Base-by-base conservation (phyloP, 2,797 vertebrate genomes). In the Coranthus polyacanthus region DNA sequence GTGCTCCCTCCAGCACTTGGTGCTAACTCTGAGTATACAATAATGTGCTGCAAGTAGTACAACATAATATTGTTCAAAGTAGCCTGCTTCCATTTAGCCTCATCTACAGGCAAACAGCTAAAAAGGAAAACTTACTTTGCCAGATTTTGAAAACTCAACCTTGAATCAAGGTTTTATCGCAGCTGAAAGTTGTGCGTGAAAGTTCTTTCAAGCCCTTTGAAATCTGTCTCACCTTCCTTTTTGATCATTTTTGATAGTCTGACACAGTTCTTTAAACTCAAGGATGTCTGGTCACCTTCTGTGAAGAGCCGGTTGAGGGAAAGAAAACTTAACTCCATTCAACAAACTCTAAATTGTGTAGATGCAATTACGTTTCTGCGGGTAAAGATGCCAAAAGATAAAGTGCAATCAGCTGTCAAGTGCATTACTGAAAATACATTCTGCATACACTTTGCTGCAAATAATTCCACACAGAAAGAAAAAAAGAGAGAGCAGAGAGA, bases 171-270 rank as follows among this genome's bases (percentile, higher is more conserved):
- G 18, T 52, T 52, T 61, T 9, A 26, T 44, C 24, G 44, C 3
- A 15, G 5, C 5, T 43, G 3, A 64, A 61, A 61, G 36, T 18
- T 8, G 11, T 46, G 43, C n/a, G n/a, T n/a, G n/a, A 47, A 1
- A n/a, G 24, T 47, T 24, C 34, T 24, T 37, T 18, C 4, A 18
- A 4, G 9, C 17, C 1, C 37, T 5, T 6, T 8, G 8, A 16
- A 20, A 44, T 39, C 7, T 6, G 4, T 20, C 7, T 41, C 3
- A 26, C 8, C 12, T 56, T 5, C 5, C 3, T 12, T 45, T 58
- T 41, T 59, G n/a, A 11, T 58, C 17, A 24, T 49, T 52, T 64
- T 49, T 11, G 3, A 5, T 21, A 43, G 41, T 17, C 41, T 17
- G 41, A 18, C 8, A 11, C 10, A 17, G 3, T 18, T 18, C 17